Evolutionary conservation across 2,113 vertebrate genomes (phyloP).

Genomic region (Hippocampus barbouri): DNA sequence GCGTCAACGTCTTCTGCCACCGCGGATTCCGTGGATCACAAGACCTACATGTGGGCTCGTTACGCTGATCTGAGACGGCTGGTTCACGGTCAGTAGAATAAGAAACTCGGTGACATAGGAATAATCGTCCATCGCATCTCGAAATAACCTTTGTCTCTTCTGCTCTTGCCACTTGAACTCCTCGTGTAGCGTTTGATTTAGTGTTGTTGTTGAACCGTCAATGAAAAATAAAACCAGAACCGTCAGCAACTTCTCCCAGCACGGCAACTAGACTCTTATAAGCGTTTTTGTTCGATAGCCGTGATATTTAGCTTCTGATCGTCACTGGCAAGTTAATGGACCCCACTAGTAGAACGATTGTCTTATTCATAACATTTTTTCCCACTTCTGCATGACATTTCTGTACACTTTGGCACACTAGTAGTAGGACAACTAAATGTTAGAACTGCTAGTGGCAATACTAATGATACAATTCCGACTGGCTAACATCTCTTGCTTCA

Average conservation of each 20-base stretch:
- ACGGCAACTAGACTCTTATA: background rate
- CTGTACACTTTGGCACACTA: too few relatives aligned
- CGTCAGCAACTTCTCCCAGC: background rate
- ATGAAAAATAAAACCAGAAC: background rate
- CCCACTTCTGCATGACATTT: too few relatives aligned
- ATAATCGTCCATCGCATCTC: background rate
- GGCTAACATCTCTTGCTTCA: too few relatives aligned
- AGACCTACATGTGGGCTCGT: constrained; percentile 72
- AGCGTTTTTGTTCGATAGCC: background rate
- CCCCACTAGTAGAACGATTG: background rate
- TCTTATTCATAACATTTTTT: too few relatives aligned
- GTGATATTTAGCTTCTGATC: background rate
- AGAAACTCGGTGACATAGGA: background rate
- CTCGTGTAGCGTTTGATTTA: background rate
- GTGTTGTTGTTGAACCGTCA: background rate
- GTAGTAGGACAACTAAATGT: too few relatives aligned
- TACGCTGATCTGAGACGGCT: constrained; percentile 78
- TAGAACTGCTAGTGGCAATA: too few relatives aligned
- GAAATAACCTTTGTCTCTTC: background rate
- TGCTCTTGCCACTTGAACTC: background rate
- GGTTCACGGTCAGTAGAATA: constrained; percentile 72
- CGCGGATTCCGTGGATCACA: constrained; percentile 56
- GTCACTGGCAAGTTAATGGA: background rate
- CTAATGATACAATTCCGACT: too few relatives aligned
- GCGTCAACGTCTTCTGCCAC: constrained; percentile 56